These are phyloP conservation scores for Drosophila incognita DNA, from an alignment of 2,888 invertebrate genomes.

Conservation along the genomic window DNA sequence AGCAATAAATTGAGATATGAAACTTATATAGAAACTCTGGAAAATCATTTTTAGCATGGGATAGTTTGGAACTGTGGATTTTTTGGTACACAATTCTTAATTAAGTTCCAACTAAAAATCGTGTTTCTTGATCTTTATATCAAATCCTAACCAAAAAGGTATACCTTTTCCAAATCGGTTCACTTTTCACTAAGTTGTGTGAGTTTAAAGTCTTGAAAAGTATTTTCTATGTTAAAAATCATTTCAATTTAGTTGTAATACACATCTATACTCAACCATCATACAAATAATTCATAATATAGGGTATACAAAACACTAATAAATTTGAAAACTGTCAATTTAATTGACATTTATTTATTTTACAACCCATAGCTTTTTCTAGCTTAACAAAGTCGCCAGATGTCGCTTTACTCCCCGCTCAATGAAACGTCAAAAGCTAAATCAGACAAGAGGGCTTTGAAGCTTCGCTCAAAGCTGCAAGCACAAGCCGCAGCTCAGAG, in stretches of 20 bases:
- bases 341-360: slow-evolving; percentile 20
- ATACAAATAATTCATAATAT: not conserved
- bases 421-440: slow-evolving; percentile 5
- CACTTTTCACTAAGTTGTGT: not conserved
- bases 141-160: not conserved
- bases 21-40: not conserved
- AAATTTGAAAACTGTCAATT: not conserved
- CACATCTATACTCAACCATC: not conserved
- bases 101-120: not conserved
- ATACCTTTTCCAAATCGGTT: not conserved
- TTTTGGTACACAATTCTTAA: not conserved
- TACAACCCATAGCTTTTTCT: slow-evolving; percentile 13
- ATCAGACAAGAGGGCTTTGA: not conserved
- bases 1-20: not conserved
- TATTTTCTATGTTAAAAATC: not conserved
- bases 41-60: not conserved
- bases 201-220: not conserved
- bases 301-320: not conserved
- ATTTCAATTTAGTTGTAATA: not conserved
- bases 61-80: not conserved
- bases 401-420: slow-evolving; percentile 20
- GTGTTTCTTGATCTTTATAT: not conserved
- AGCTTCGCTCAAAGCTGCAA: slow-evolving; percentile 29
- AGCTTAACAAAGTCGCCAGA: slow-evolving; percentile 3
- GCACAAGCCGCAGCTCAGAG: slow-evolving; percentile 12